Conservation (phyloP, 1,140 invertebrate species). For the Euwallacea similis region DNA sequence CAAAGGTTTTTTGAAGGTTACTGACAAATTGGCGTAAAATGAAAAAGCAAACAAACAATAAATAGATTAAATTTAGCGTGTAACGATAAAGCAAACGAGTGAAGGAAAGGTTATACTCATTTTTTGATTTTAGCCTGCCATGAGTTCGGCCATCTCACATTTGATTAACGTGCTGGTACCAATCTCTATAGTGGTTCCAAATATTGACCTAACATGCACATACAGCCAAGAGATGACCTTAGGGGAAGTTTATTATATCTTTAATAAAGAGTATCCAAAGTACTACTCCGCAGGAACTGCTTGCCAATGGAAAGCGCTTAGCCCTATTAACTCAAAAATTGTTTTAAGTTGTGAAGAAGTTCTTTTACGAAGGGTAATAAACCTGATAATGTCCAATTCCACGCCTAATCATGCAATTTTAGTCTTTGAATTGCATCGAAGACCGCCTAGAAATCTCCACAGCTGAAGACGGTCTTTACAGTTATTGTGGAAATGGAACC, state of each 20-base stretch:
- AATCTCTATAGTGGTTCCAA: conserved; percentile 26
- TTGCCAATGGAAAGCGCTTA: conserved; percentile 58
- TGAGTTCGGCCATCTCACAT: neutral
- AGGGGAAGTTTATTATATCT: conserved; percentile 55
- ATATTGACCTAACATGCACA: conserved; percentile 41
- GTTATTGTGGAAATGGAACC: conserved; percentile 59
- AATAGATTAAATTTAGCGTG: too few species aligned
- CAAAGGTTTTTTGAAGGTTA: too few species aligned
- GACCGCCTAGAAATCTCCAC: conserved; percentile 58
- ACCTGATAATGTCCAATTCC: neutral
- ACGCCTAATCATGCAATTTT: too few species aligned
- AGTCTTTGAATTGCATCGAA: conserved; percentile 41
- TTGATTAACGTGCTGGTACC: conserved; percentile 41
- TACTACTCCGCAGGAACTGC: conserved; percentile 51
- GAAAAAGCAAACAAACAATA: too few species aligned
- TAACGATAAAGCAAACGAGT: too few species aligned
- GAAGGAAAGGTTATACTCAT: too few species aligned
- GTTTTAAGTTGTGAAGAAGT: conserved; percentile 50
- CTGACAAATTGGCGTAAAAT: too few species aligned
- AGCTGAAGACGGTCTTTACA: conserved; percentile 48
- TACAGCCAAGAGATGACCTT: conserved; percentile 46
- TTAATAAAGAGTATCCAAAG: conserved; percentile 57
- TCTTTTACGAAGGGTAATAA: conserved; percentile 56
- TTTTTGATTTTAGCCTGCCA: neutral
- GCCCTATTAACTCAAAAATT: conserved; percentile 54